A percentile compares a stretch with the other conserved stretches of the same genome.
Evolutionary conservation across 2,797 vertebrate species (phyloP).

Genomic region (Silurus aristotelis): DNA sequence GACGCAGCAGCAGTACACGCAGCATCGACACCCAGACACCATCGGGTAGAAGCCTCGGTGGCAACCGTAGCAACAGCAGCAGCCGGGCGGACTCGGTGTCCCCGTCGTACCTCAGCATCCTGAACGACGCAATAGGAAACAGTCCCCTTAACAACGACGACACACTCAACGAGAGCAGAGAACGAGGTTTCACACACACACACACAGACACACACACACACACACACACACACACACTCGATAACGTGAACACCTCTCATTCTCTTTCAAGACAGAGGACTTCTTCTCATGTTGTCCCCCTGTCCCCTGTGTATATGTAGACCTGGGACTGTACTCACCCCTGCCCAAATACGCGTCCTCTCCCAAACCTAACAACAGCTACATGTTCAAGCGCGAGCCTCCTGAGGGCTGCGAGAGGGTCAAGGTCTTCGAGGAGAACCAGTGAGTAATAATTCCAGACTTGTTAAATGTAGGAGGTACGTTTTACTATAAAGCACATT

Average conservation of each 20-base stretch:
- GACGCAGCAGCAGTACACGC: constrained; percentile 93
- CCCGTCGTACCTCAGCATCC: constrained; percentile 91
- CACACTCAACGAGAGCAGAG: constrained; percentile 78
- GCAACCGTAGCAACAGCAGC: constrained; percentile 90
- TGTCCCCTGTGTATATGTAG: constrained; percentile 66
- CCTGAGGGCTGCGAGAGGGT: constrained; percentile 97
- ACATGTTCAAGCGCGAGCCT: constrained; percentile 98
- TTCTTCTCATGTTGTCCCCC: not conserved
- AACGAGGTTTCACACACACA: constrained; percentile 82
- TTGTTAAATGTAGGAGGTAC: no score
- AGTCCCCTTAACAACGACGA: constrained; percentile 86
- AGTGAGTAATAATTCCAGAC: constrained; percentile 77
- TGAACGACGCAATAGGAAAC: constrained; percentile 84
- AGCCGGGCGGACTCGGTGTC: constrained; percentile 96
- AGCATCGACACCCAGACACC: constrained; percentile 97
- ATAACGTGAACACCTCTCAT: not conserved
- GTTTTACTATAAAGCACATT: not conserved
- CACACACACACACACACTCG: constrained; percentile 3
- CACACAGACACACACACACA: constrained; percentile 16
- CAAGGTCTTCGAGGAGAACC: constrained; percentile 92
- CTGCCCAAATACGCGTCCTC: constrained; percentile 97
- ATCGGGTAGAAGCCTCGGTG: constrained; percentile 84
- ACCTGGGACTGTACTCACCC: constrained; percentile 92
- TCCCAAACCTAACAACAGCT: constrained; percentile 98
- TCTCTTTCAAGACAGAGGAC: not conserved